A percentile compares a stretch with the other conserved stretches of the same genome.
Conservation (phyloP, 1,140 invertebrate genomes). For the Leptinotarsa lineolata region DNA sequence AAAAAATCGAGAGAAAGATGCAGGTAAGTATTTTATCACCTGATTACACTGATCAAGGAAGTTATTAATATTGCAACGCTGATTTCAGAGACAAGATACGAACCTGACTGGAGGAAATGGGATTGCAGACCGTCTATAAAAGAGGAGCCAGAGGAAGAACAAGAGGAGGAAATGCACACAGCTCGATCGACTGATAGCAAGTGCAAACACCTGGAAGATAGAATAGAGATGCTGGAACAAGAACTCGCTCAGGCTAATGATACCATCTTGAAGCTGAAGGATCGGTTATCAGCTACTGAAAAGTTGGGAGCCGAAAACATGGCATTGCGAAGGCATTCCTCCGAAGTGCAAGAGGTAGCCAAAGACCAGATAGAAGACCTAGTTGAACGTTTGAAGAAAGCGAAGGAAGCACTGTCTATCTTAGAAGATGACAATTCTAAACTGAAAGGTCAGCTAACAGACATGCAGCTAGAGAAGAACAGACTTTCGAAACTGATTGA, state of each 20-base stretch:
- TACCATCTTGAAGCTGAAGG: constrained; percentile 31
- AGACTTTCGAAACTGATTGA: constrained; percentile 18
- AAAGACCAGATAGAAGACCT: constrained; percentile 47
- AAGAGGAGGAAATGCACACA: constrained; percentile 36
- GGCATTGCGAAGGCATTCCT: constrained; percentile 41
- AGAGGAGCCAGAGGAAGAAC: constrained; percentile 16
- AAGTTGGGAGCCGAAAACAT: constrained; percentile 40
- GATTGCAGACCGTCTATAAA: not conserved
- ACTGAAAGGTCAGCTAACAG: constrained; percentile 1
- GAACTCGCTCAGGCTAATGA: constrained; percentile 39
- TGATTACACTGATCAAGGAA: too few species aligned
- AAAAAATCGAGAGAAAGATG: too few species aligned
- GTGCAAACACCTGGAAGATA: constrained; percentile 18
- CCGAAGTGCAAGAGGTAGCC: constrained; percentile 46
- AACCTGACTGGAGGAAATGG: not conserved
- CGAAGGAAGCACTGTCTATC: constrained; percentile 25
- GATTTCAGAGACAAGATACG: not conserved
- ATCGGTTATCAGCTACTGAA: constrained; percentile 23
- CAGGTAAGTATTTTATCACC: too few species aligned
- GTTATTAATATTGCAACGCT: too few species aligned
- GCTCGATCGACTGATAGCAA: constrained; percentile 35
- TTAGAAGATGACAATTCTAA: constrained; percentile 29
- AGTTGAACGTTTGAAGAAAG: constrained; percentile 38
- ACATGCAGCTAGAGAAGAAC: constrained; percentile 28
- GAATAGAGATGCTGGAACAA: constrained; percentile 31